These are phyloP conservation scores for Turdus rufiventris DNA, from an alignment of 2,113 vertebrate genomes.

Conservation along the genomic window DNA sequence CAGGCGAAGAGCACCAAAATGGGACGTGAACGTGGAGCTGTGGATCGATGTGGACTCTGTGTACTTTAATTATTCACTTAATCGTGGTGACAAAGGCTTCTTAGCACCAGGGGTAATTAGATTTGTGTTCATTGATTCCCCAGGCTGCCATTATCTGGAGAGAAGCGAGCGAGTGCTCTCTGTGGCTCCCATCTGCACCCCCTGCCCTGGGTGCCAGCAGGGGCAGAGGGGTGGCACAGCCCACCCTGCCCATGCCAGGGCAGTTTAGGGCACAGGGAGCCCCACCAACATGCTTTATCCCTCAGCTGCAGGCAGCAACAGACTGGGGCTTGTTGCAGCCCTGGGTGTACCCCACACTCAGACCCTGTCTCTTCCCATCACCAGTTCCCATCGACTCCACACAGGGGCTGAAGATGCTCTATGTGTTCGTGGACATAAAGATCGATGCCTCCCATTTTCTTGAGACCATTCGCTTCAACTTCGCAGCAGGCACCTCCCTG, in stretches of 20 bases:
- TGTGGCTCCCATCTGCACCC: neutral
- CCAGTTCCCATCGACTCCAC: slow-evolving; percentile 92
- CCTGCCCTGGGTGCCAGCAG: neutral
- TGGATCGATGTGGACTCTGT: slow-evolving; percentile 53
- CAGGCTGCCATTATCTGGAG: slow-evolving; percentile 34
- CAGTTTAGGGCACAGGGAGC: neutral
- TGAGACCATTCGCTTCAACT: slow-evolving; percentile 91
- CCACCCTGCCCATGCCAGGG: neutral
- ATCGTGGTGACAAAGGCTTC: slow-evolving; percentile 77
- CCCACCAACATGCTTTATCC: neutral
- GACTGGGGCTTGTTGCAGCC: accelerated
- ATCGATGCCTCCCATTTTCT: slow-evolving; percentile 91
- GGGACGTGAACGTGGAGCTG: slow-evolving; percentile 32
- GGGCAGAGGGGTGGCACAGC: neutral
- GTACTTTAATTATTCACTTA: slow-evolving; percentile 74
- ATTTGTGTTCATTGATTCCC: slow-evolving; percentile 73
- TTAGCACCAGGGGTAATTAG: slow-evolving; percentile 74
- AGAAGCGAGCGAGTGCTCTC: neutral
- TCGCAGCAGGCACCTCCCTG: slow-evolving; percentile 74
- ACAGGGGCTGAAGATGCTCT: slow-evolving; percentile 89
- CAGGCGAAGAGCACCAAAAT: slow-evolving; percentile 48
- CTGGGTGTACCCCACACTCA: accelerated
- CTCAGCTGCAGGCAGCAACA: neutral
- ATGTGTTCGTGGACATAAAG: slow-evolving; percentile 97
- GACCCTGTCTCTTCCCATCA: neutral